phyloP scores from a whole-genome alignment of 2,888 invertebrate species.

The Cephus sareptanus region DNA sequence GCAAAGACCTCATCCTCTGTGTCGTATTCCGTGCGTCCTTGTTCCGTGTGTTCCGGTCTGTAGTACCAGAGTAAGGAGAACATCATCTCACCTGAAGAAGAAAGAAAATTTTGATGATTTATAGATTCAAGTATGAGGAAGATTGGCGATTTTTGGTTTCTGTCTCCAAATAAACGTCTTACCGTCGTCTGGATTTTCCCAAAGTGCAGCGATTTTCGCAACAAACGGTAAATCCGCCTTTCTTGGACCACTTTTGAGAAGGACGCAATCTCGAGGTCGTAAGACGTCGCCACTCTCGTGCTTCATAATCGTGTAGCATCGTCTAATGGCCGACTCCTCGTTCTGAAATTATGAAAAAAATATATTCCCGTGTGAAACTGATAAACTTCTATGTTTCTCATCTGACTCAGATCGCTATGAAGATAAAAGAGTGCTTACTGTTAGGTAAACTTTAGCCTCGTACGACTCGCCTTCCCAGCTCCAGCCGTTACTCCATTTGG shows the following conservation, averaged over 20 bases:
- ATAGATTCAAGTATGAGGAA: neutral
- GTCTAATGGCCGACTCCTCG: conserved; percentile 81
- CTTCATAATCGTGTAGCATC: conserved; percentile 90
- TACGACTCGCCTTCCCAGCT: conserved; percentile 88
- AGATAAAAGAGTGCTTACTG: conserved; percentile 71
- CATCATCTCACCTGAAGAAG: conserved; percentile 91
- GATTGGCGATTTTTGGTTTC: neutral
- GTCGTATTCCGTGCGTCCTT: conserved; percentile 82
- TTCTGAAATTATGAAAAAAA: conserved; percentile 69
- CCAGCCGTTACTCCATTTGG: conserved; percentile 93
- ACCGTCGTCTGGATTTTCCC: conserved; percentile 96
- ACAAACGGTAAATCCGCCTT: conserved; percentile 93
- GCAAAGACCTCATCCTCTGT: conserved; percentile 95
- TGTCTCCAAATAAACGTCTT: conserved; percentile 16
- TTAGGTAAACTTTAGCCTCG: conserved; percentile 86
- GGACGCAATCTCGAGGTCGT: conserved; percentile 88
- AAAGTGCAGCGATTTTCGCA: conserved; percentile 92
- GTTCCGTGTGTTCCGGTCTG: conserved; percentile 96
- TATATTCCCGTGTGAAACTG: neutral
- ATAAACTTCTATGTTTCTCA: neutral
- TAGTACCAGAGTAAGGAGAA: conserved; percentile 97
- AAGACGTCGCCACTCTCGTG: conserved; percentile 88
- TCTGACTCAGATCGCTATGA: neutral
- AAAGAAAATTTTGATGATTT: neutral
- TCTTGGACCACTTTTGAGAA: conserved; percentile 85